Conservation (phyloP, 2,113 vertebrate species). For the Centropus bengalensis region DNA sequence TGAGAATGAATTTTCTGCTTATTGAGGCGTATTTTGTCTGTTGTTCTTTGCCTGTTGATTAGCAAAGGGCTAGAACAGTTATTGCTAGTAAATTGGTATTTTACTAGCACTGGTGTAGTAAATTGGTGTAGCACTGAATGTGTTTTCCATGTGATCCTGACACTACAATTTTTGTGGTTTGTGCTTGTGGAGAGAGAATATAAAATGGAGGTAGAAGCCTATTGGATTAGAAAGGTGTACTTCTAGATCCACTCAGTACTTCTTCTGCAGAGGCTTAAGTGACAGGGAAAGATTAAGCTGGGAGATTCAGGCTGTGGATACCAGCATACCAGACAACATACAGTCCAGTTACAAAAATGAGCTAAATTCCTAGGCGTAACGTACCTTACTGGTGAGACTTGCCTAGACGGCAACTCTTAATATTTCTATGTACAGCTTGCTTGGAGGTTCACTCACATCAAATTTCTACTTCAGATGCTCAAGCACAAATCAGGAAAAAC, state of each 20-base stretch:
- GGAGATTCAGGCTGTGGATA: not conserved
- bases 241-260: not conserved
- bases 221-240: not conserved
- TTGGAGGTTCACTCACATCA: not conserved
- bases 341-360: not conserved
- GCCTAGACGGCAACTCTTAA: not conserved
- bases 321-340: not conserved
- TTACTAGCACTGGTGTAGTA: too few species aligned
- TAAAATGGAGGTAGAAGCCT: not conserved
- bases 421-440: not conserved
- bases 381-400: not conserved
- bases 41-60: not conserved
- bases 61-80: not conserved
- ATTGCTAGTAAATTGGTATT: not conserved
- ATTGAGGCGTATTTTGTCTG: not conserved
- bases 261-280: not conserved
- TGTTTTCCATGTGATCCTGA: not conserved
- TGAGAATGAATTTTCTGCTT: constrained; percentile 1
- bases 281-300: not conserved
- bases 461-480: not conserved
- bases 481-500: not conserved
- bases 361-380: not conserved
- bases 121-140: not conserved
- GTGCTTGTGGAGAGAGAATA: not conserved
- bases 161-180: not conserved